These are phyloP conservation scores for Sebastes oblongus DNA, from an alignment of 2,797 vertebrate genomes.

Conservation along the genomic window DNA sequence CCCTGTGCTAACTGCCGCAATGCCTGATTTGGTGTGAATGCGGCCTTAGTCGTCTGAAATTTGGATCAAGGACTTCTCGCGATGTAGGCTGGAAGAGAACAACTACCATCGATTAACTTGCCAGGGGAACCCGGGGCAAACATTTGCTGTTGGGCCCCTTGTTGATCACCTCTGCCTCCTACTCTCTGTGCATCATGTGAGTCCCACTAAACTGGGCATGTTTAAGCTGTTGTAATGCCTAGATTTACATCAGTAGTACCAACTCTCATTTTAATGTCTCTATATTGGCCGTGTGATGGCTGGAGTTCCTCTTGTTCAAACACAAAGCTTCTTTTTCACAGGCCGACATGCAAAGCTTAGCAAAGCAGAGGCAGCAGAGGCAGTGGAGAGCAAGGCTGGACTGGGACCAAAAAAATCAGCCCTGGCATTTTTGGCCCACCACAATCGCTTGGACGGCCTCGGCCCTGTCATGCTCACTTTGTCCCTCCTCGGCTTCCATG, in stretches of 20 bases:
- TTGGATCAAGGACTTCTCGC: background rate
- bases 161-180: background rate
- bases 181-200: background rate
- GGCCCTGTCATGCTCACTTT: background rate
- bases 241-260: background rate
- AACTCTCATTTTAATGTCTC: background rate
- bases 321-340: background rate
- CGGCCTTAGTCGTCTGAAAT: background rate
- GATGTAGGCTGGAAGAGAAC: background rate
- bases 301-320: background rate
- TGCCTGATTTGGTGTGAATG: too few species aligned
- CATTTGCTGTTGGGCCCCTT: background rate
- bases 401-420: background rate
- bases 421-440: background rate
- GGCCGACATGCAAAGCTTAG: too few species aligned
- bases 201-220: too few species aligned
- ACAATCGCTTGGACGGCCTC: background rate
- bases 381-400: background rate
- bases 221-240: background rate
- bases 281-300: too few species aligned
- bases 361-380: background rate
- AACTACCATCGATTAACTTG: background rate
- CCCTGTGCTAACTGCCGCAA: too few species aligned
- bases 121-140: background rate
- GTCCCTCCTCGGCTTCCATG: background rate